phyloP scores from a whole-genome alignment of 1,140 invertebrate species.

The Drosophila arawakana region DNA sequence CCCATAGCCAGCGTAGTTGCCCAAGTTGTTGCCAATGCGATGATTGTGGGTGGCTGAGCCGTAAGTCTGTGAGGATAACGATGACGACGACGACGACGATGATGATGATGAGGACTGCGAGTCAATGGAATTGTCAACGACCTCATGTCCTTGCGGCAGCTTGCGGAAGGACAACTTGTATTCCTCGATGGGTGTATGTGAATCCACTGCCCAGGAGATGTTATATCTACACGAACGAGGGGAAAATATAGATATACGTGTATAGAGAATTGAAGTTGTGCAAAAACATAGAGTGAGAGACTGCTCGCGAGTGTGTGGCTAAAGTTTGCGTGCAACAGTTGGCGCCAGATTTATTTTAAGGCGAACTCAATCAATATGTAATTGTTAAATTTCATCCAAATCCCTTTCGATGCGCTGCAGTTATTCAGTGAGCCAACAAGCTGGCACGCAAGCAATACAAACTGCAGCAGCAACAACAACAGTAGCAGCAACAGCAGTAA shows the following conservation, averaged over 20 bases:
- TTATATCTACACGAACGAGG: constrained; percentile 85
- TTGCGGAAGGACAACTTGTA: constrained; percentile 88
- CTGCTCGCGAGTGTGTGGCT: constrained; percentile 10
- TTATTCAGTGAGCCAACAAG: constrained; percentile 12
- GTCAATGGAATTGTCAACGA: constrained; percentile 84
- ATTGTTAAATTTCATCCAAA: constrained; percentile 76
- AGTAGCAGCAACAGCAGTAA: background rate
- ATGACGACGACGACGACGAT: constrained; percentile 65
- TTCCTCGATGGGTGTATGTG: constrained; percentile 88
- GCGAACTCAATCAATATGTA: constrained; percentile 70
- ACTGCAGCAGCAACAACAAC: constrained; percentile 41
- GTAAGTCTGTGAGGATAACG: constrained; percentile 69
- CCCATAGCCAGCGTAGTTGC: constrained; percentile 75
- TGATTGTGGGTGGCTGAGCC: constrained; percentile 68
- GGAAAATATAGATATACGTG: background rate
- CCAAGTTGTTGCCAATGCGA: constrained; percentile 73
- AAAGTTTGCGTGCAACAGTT: constrained; percentile 73
- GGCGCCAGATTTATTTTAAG: constrained; percentile 59
- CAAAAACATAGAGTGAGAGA: background rate
- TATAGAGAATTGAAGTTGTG: background rate
- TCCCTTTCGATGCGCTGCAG: constrained; percentile 27
- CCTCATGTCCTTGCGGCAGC: constrained; percentile 85
- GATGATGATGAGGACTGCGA: constrained; percentile 83
- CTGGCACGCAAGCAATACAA: constrained; percentile 32
- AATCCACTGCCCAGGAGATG: constrained; percentile 88